Evolutionary conservation across 2,113 vertebrate genomes (phyloP), one percentile per base, ranked within the genome.

Genomic region (Glareola pratincola): DNA sequence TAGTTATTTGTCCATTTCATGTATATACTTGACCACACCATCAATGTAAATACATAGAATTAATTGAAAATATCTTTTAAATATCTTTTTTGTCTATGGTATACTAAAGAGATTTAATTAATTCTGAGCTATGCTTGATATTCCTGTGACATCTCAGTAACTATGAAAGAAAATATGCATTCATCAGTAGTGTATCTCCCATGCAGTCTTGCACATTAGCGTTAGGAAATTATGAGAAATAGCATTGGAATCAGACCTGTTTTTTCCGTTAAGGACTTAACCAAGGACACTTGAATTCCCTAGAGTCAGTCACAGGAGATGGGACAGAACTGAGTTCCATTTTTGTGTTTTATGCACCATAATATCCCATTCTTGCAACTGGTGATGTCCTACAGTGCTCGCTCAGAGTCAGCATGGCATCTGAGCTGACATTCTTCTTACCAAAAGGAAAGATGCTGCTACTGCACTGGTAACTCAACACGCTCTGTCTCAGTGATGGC

Each of bases 31-130:
- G 86, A 82, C 57, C n/a, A 73, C 83, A 74, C 21, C 54, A 63
- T 94, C 51, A 51, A 8, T 95, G 91, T 97, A 96, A 97, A 96
- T 97, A 96, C 73, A 90, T 45, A 91, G 81, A 89, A 88, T 73
- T 94, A 26, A 85, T 88, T 95, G 93, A 14, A 96, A 95, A 20
- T 94, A 96, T 63, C 94, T 92, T 95, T 85, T 83, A 90, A 95
- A 79, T 95, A 96, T 87, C 2, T 80, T 95, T 95, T 97, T 94
- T 95, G 92, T 92, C 89, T 96, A 81, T 96, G 89, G 81, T 95
- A 96, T 95, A 67, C 45, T 94, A 63, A 90, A 97, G 92, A 96
- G 71, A 83, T 92, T 94, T 94, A 79, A 78, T 78, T 86, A 75
- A 63, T 96, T 96, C 91, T 91, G 66, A 96, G 74, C 92, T 95